Evolutionary conservation across 2,797 vertebrate genomes (phyloP), one percentile per base, ranked within the genome.

Genomic region (Chrysocyon brachyurus): DNA sequence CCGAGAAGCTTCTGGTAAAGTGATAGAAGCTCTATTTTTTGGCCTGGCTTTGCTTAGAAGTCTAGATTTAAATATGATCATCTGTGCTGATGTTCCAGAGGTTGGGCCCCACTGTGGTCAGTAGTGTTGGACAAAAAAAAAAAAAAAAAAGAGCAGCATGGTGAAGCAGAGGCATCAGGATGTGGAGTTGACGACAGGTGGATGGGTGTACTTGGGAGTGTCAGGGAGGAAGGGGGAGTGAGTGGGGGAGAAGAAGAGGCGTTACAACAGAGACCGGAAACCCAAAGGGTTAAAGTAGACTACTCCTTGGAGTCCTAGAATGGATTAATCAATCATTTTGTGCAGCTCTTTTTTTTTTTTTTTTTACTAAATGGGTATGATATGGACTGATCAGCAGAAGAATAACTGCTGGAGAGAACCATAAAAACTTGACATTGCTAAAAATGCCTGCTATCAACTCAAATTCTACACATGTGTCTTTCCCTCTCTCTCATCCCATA

Each of bases 171-270:
- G 75, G 70, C 26, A 40, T 61, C 1, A 5, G 85, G 90, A 86
- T 0, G 3, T 28, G 40, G n/a, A 15, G 2, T 40, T 49, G 70
- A 91, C n/a, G n/a, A 77, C 1, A 33, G 8, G 56, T 84, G 68
- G 21, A 94, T 95, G 94, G 63, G 54, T 19, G 12, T 14, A 36
- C 46, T 64, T 52, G 33, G 63, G 75, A 77, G 84, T 66, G 90
- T 59, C 31, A 88, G 63, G 79, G 87, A 96, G 66, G 89, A 83
- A 90, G 90, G 89, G 66, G 36, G 64, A 75, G 56, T 5, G 40
- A 75, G 68, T 86, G 68, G 28, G 66, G 83, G 96, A 97, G 85
- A 66, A 86, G 82, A 97, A 87, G 96, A 93, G 78, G 93, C 19
- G 66, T 94, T 1, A 79, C 93, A 90, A 96, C n/a, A 49, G 7